A percentile compares a stretch with the other conserved stretches of the same genome.
Conservation (phyloP, 2,797 vertebrate species). For the Eutrigla gurnardus region DNA sequence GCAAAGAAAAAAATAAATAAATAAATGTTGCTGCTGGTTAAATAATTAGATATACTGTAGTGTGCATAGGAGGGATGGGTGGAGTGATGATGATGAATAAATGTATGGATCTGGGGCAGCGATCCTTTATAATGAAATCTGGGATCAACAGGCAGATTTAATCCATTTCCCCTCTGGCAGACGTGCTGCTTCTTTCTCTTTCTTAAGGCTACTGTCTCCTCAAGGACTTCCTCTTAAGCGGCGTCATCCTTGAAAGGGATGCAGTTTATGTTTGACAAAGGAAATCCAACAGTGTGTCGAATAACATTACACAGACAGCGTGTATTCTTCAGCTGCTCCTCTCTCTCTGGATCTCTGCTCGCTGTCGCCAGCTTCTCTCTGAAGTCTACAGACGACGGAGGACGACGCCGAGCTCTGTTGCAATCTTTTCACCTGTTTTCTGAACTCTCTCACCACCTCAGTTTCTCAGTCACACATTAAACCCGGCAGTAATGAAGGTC, state of each 20-base stretch:
- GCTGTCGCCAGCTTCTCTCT: background rate
- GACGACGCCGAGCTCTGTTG: background rate
- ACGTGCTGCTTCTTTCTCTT: conserved; percentile 18
- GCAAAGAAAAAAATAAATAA: conserved; percentile 20
- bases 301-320: conserved; percentile 26
- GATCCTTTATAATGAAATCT: conserved; percentile 10
- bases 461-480: background rate
- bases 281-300: conserved; percentile 20
- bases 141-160: conserved; percentile 14
- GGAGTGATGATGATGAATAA: conserved; percentile 16
- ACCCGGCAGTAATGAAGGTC: conserved; percentile 8
- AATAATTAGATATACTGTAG: conserved; percentile 25
- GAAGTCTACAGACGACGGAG: background rate
- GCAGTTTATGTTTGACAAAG: conserved; percentile 53
- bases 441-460: background rate
- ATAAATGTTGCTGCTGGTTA: conserved; percentile 10
- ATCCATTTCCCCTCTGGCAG: conserved; percentile 5
- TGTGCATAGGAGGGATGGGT: conserved; percentile 1
- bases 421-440: conserved; percentile 5
- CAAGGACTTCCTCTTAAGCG: conserved; percentile 30
- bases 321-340: conserved; percentile 18
- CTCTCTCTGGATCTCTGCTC: conserved; percentile 27
- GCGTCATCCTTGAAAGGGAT: conserved; percentile 40
- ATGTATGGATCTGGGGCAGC: conserved; percentile 43
- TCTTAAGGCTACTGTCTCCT: conserved; percentile 32